A percentile compares a stretch with the other conserved stretches of the same genome.
These are phyloP conservation scores for Xiphydria camelus DNA, from an alignment of 2,888 invertebrate genomes.

Conservation along the genomic window DNA sequence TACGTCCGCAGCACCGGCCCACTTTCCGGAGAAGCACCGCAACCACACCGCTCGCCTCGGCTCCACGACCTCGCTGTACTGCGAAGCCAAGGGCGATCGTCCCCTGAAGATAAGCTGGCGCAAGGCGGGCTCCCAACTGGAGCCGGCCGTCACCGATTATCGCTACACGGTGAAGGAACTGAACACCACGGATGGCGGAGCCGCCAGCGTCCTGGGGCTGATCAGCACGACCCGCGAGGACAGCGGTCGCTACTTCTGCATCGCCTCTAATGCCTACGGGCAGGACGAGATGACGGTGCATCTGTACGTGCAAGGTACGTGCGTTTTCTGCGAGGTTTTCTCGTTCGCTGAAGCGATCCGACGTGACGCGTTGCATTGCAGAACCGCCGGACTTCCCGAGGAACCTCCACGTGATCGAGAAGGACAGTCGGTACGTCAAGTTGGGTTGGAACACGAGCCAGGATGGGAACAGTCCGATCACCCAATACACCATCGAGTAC, in stretches of 20 bases:
- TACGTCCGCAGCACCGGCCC: conserved; percentile 71
- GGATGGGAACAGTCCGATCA: conserved; percentile 86
- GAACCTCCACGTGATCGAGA: conserved; percentile 82
- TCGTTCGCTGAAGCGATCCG: background rate
- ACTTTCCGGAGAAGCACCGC: conserved; percentile 74
- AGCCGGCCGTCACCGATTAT: conserved; percentile 51
- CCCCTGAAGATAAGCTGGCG: conserved; percentile 87
- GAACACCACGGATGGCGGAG: conserved; percentile 61
- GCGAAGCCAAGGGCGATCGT: conserved; percentile 85
- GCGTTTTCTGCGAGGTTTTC: background rate
- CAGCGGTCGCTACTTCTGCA: conserved; percentile 85
- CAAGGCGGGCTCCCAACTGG: conserved; percentile 63
- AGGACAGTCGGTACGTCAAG: conserved; percentile 81
- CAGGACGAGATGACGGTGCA: conserved; percentile 89
- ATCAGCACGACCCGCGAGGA: conserved; percentile 84
- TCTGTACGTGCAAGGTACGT: conserved; percentile 82
- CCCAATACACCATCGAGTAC: conserved; percentile 86
- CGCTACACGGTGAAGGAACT: conserved; percentile 51
- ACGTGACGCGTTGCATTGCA: conserved; percentile 37
- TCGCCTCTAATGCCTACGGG: conserved; percentile 87
- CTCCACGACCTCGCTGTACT: conserved; percentile 66
- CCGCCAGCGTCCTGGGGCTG: conserved; percentile 84
- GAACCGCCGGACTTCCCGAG: conserved; percentile 89
- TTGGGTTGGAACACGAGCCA: conserved; percentile 90
- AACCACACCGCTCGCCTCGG: conserved; percentile 54